A percentile compares a stretch with the other conserved stretches of the same genome.
Evolutionary conservation across 2,797 vertebrate species (phyloP).

Genomic region (Paguma larvata): DNA sequence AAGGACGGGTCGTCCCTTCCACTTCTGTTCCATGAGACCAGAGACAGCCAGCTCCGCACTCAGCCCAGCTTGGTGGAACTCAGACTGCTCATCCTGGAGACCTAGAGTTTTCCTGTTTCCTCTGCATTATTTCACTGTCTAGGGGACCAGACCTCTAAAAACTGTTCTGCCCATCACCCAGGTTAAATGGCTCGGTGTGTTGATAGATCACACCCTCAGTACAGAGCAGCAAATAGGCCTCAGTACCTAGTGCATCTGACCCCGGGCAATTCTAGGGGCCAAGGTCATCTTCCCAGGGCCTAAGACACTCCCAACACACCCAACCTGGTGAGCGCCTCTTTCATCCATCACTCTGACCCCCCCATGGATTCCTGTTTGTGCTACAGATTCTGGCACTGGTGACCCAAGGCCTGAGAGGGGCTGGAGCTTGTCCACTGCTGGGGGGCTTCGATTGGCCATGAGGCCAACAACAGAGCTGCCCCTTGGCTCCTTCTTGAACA

Average conservation of each 20-base stretch:
- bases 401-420: not conserved
- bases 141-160: not conserved
- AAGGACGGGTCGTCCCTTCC: not conserved
- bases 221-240: not conserved
- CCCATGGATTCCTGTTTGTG: not conserved
- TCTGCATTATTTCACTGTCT: not conserved
- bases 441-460: no score
- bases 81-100: not conserved
- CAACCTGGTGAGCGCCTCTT: not conserved
- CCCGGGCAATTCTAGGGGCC: not conserved
- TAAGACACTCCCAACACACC: no score
- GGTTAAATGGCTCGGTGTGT: not conserved
- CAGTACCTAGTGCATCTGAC: not conserved
- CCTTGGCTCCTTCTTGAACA: not conserved
- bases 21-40: not conserved
- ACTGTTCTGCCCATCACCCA: rapidly evolving
- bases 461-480: not conserved
- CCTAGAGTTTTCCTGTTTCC: not conserved
- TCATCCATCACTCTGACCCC: not conserved
- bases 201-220: not conserved
- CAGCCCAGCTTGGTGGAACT: not conserved
- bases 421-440: not conserved
- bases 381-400: not conserved
- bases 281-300: not conserved
- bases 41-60: not conserved